Conservation (phyloP, 2,797 vertebrate genomes). For the Ctenopoma kingsleyae region DNA sequence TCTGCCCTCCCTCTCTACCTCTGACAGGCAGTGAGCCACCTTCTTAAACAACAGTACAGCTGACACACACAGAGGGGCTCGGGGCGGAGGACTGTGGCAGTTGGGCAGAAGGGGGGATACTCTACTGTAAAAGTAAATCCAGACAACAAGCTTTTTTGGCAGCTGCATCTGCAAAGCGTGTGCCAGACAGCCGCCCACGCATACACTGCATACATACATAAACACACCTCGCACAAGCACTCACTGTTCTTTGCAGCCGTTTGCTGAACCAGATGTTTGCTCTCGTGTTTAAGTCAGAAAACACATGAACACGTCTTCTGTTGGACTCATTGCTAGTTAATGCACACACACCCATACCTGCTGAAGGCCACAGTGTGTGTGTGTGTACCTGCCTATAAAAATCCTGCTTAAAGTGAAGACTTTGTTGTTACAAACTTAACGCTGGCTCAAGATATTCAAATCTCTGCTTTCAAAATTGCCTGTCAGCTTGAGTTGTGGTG, state of each 20-base stretch:
- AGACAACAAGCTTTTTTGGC: constrained; percentile 56
- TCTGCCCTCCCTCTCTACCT: constrained; percentile 57
- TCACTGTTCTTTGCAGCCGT: constrained; percentile 27
- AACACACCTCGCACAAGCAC: constrained; percentile 42
- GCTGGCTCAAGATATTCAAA: constrained; percentile 38
- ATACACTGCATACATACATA: constrained; percentile 27
- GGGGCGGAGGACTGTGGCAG: constrained; percentile 35
- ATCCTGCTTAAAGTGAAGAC: constrained; percentile 20
- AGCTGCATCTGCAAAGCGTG: constrained; percentile 39
- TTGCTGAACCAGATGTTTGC: constrained; percentile 46
- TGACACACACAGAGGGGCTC: constrained; percentile 40
- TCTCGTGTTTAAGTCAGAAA: constrained; percentile 14
- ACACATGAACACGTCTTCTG: constrained; percentile 50
- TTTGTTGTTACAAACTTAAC: constrained; percentile 37
- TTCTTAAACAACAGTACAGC: constrained; percentile 48
- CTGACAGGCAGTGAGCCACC: constrained; percentile 64
- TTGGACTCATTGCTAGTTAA: constrained; percentile 41
- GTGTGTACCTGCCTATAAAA: constrained; percentile 4
- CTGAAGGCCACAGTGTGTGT: constrained; percentile 22
- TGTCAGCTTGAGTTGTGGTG: constrained; percentile 65
- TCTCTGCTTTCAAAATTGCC: constrained; percentile 52
- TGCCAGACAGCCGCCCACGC: constrained; percentile 50
- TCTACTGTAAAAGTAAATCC: constrained; percentile 55
- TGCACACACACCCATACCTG: neutral
- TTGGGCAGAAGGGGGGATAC: constrained; percentile 39